Base-by-base conservation (phyloP, 2,888 invertebrate genomes). In the Campoletis raptor region DNA sequence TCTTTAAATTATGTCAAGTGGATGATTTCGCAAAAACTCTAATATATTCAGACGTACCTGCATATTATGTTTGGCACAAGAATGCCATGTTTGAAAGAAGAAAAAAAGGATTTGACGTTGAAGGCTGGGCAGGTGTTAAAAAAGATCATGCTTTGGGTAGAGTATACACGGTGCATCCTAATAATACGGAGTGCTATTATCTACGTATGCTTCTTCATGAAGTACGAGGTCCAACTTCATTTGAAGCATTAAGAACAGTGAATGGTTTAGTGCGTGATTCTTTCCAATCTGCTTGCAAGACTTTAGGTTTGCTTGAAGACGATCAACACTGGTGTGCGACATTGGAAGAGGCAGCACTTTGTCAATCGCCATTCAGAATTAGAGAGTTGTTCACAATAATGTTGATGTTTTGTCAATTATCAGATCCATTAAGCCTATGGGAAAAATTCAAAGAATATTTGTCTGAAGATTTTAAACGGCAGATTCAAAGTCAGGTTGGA, bases 21-120 rank as follows among this genome's bases (percentile, higher is more conserved):
- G 92, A 93, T 81, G 81, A 66, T 37, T 93, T 93, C 89, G 93
- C 93, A 77, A 90, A 88, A 90, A 93, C 92, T n/a, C 85, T 92
- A 76, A 85, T 93, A 18, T 93, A 94, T 85, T 79, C 73, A 42
- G 37, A 90, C 45, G 83, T 91, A 18, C 90, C 90, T 36, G 66
- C 48, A 15, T 90, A 89, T 67, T 90, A 85, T 81, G 88, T 87
- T n/a, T 90, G 87, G 87, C 70, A 45, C n/a, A 84, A 66, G 82
- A 85, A 42, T 64, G 61, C 78, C 80, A 77, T 1, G 73, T 24
- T 21, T 12, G 30, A 12, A 61, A n/a, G n/a, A n/a, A n/a, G n/a
- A n/a, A n/a, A n/a, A n/a, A n/a, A n/a, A n/a, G n/a, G n/a, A n/a
- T n/a, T 48, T 89, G 89, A 36, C 89, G 69, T 54, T 89, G 88